Evolutionary conservation across 2,797 vertebrate species (phyloP), one percentile per base, ranked within the genome.

Genomic region (Rhynchotus rufescens): DNA sequence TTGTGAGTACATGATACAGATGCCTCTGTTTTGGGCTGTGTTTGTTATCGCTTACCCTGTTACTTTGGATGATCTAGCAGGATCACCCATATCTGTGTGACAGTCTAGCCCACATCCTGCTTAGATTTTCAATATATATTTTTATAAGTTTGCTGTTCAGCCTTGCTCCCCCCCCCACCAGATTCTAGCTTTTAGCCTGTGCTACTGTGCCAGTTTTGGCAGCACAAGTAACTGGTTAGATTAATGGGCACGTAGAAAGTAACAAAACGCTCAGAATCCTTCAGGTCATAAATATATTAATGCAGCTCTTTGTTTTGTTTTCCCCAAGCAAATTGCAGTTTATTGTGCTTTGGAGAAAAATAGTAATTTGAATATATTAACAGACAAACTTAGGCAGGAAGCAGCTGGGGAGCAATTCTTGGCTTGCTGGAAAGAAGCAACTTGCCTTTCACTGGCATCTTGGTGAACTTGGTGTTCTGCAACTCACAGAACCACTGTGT

Each of bases 51-150:
- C 75, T 91, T 67, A 72, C 38, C 10, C 21, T 4, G 19, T 66
- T 87, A 32, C 80, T 91, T 87, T 73, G 91, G 45, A 81, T 69
- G 54, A 86, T 69, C 51, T 73, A 8, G 81, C 36, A 60, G 56
- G 59, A 47, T 86, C 52, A 20, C 40, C 62, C 72, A 4, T 65
- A 34, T 69, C 72, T 66, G 20, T 73, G 71, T 88, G 80, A 60
- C 15, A 79, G n/a, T 2, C 0, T 36, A 69, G 30, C 57, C 66
- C 25, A 57, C 59, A 61, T 84, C 83, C 66, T 91, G 73, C 59
- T 73, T 86, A 72, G 30, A 34, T 86, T 80, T 34, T 84, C 23
- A 22, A 17, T 82, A 17, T 81, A 15, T 6, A 61, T 71, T 71
- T 14, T 34, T 83, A 7, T 64, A 25, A 40, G 14, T 14, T 81